These are phyloP conservation scores for Elegia similella DNA, from an alignment of 2,888 invertebrate genomes.

Conservation along the genomic window DNA sequence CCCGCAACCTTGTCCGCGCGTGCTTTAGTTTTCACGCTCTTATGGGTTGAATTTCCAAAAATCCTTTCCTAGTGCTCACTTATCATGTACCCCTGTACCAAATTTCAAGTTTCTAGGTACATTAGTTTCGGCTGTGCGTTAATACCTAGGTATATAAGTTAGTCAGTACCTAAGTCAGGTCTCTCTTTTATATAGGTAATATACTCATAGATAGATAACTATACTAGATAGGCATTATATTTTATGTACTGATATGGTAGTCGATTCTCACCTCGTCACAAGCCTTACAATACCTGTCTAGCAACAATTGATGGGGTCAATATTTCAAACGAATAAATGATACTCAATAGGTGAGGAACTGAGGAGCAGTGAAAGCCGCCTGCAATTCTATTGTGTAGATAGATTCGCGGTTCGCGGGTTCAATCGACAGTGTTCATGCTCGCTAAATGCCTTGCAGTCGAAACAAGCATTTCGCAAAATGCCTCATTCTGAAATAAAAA, in stretches of 20 bases:
- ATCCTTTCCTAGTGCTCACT: too few species aligned
- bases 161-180: too few species aligned
- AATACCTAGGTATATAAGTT: too few species aligned
- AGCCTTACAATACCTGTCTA: conserved; percentile 36
- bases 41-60: too few species aligned
- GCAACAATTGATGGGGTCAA: conserved; percentile 53
- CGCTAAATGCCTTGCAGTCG: background rate
- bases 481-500: background rate
- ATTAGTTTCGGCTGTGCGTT: too few species aligned
- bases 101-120: too few species aligned
- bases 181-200: too few species aligned
- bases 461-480: background rate
- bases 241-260: conserved; percentile 6
- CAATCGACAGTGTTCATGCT: background rate
- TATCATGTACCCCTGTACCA: too few species aligned
- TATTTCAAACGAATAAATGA: conserved; percentile 50
- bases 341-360: conserved; percentile 37
- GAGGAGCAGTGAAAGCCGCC: conserved; percentile 55
- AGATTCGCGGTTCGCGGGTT: conserved; percentile 53
- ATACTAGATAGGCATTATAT: background rate
- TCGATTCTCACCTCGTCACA: background rate
- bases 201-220: too few species aligned
- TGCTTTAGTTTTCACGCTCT: too few species aligned
- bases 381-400: conserved; percentile 61
- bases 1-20: too few species aligned